Conservation (phyloP, 2,888 invertebrate species). For the Meliscaeva auricollis region DNA sequence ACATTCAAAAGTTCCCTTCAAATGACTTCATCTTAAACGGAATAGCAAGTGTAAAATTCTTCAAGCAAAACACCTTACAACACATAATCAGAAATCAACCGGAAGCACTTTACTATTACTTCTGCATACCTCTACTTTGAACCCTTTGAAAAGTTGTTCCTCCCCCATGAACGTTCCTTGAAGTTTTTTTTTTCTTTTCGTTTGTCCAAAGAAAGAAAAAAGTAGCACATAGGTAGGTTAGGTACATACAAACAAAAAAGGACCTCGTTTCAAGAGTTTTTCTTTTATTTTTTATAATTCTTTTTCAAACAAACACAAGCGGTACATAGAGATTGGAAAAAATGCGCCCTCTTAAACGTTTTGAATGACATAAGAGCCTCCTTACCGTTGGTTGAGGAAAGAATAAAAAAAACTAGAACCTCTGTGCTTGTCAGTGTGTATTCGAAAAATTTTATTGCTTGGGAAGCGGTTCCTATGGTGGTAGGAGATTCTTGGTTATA, state of each 20-base stretch:
- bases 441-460: constrained; percentile 8
- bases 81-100: constrained; percentile 64
- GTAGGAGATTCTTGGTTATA: constrained; percentile 1
- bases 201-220: neutral
- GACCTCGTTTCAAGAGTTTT: constrained; percentile 50
- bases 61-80: constrained; percentile 44
- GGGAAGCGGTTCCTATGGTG: neutral
- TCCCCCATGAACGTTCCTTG: constrained; percentile 19
- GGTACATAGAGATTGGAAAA: constrained; percentile 7
- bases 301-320: constrained; percentile 38
- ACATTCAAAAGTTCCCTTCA: constrained; percentile 6
- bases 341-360: constrained; percentile 41
- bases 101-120: constrained; percentile 62
- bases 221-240: neutral
- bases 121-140: constrained; percentile 37
- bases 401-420: constrained; percentile 9
- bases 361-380: constrained; percentile 60
- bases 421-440: neutral
- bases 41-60: constrained; percentile 35
- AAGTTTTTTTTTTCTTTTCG: constrained; percentile 2
- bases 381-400: neutral
- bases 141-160: constrained; percentile 10
- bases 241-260: constrained; percentile 20
- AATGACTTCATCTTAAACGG: constrained; percentile 23
- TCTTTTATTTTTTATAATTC: constrained; percentile 45